Percentiles rank a stretch among this genome's conserved stretches.
These are phyloP conservation scores for Equus quagga DNA, from an alignment of 2,113 vertebrate genomes.

Conservation along the genomic window DNA sequence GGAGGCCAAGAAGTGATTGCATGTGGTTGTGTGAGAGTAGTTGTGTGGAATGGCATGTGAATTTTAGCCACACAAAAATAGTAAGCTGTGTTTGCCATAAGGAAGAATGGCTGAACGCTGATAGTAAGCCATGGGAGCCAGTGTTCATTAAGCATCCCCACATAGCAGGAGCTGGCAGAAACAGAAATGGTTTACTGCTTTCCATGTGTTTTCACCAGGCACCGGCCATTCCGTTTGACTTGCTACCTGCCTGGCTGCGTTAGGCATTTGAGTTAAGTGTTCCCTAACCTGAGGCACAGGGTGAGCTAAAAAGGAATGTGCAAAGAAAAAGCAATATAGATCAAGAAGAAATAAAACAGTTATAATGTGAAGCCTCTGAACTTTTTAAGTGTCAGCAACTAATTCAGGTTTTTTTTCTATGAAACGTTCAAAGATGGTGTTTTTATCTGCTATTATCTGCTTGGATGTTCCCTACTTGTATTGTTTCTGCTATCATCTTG, in stretches of 20 bases:
- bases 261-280: constrained; percentile 39
- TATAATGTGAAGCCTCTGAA: neutral
- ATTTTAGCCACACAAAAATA: neutral
- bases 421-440: neutral
- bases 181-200: neutral
- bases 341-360: constrained; percentile 37
- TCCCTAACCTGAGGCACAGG: neutral
- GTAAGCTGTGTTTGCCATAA: neutral
- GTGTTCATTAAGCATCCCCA: neutral
- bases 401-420: constrained; percentile 58
- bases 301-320: constrained; percentile 27
- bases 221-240: neutral
- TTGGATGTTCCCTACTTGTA: constrained; percentile 33
- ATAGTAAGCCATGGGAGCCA: neutral
- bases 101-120: neutral
- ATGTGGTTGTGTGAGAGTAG: neutral
- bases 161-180: neutral
- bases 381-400: neutral
- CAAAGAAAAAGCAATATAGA: neutral
- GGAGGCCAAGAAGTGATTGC: neutral
- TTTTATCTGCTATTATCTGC: constrained; percentile 1
- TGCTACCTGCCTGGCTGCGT: neutral
- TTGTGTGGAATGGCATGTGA: neutral
- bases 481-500: constrained; percentile 41
- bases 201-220: neutral